phyloP scores from a whole-genome alignment of 2,797 vertebrate species.

The Cryptoblepharus egeriae region DNA sequence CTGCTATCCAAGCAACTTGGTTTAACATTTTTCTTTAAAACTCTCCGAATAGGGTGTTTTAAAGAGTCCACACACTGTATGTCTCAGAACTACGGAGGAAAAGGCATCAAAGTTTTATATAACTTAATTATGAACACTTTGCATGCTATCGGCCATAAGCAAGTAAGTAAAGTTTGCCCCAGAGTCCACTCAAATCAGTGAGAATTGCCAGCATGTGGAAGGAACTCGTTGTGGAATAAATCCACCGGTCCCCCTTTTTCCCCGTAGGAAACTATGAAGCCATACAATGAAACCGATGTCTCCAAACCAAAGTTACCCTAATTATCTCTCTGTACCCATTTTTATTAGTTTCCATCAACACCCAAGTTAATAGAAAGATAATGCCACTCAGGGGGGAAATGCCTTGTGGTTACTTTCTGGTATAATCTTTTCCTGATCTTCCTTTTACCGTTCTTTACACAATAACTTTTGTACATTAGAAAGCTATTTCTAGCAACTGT shows the following conservation, averaged over 20 bases:
- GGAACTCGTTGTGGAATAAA: conserved; percentile 34
- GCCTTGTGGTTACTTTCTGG: conserved; percentile 49
- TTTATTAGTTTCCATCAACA: conserved; percentile 56
- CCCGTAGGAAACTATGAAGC: conserved; percentile 31
- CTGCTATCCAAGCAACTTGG: not conserved
- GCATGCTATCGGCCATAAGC: not conserved
- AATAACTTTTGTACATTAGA: conserved; percentile 15
- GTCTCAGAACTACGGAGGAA: not conserved
- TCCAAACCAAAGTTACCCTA: conserved; percentile 25
- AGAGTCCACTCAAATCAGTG: conserved; percentile 38
- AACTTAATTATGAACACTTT: conserved; percentile 22
- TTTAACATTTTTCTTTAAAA: conserved; percentile 8
- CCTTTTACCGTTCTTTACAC: accelerated
- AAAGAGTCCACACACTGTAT: not conserved
- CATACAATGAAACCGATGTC: conserved; percentile 1
- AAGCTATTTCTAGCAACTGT: conserved; percentile 42
- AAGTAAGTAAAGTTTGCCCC: conserved; percentile 23
- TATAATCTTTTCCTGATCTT: conserved; percentile 41
- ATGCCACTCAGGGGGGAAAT: conserved; percentile 35
- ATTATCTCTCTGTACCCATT: conserved; percentile 44
- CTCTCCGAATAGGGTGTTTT: not conserved
- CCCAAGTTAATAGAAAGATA: conserved; percentile 47
- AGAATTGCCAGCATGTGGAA: conserved; percentile 31
- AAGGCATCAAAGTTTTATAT: not conserved
- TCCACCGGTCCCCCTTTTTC: conserved; percentile 11